Base-by-base conservation (phyloP, 2,888 invertebrate genomes). In the Drosophila antonietae region DNA sequence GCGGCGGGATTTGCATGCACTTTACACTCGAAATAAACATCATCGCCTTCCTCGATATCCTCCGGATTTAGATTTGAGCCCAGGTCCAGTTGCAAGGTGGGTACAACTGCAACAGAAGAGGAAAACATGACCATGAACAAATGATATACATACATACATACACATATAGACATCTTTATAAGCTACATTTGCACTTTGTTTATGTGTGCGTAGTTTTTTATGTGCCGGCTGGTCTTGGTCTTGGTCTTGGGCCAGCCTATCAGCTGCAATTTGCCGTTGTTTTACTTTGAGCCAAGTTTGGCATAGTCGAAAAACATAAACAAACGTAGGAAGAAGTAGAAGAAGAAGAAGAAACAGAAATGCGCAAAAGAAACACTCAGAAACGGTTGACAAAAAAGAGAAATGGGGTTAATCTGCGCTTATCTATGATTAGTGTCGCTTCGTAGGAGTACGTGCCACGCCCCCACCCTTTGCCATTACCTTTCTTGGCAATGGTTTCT, bases 21-120 rank as follows among this genome's bases (percentile, higher is more conserved):
- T 93, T 95, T 95, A 93, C 96, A 96, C 93, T 96, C 96, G 91
- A 96, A 96, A 92, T 96, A 96, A 78, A 96, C 96, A 93, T 96
- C 96, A 90, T 96, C 96, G 72, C 96, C 96, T 93, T 96, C 96
- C 90, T 96, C 96, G 85, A 97, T 96, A 92, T 96, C 96, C 83
- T 95, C 95, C 1, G 96, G 95, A 93, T 96, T 96, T 91, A 96
- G 94, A 92, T 95, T 96, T 70, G 95, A 95, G 74, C 96, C 96
- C 78, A 96, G 93, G 80, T 95, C 94, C 87, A 96, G 94, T 78
- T 94, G 94, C 76, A 96, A 93, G 82, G 95, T 95, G 77, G 96
- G 96, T 74, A 95, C 93, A 94, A 95, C 96, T 91, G 81, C 76
- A 78, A 90, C 35, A 68, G 47, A 47, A 68, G 49, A 73, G 64